Conservation (phyloP, 2,797 vertebrate genomes). For the Brachymystax lenok region DNA sequence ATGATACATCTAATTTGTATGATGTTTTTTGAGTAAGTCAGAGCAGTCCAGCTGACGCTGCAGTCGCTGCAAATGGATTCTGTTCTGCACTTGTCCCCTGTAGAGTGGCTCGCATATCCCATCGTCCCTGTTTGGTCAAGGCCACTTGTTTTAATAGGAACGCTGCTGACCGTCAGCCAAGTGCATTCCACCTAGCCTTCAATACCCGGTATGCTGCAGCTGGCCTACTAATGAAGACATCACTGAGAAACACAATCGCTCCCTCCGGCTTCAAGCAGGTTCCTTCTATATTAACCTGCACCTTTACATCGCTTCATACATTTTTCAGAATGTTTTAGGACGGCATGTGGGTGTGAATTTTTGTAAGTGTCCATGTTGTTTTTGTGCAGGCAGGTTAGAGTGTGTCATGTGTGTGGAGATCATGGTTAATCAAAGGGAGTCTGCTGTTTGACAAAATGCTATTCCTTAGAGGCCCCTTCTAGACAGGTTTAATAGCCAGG, state of each 20-base stretch:
- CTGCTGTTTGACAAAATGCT: conserved; percentile 57
- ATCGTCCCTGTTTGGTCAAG: conserved; percentile 49
- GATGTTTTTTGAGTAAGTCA: neutral
- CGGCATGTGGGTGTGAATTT: conserved; percentile 19
- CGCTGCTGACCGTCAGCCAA: conserved; percentile 36
- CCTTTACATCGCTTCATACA: neutral
- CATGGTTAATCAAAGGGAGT: conserved; percentile 65
- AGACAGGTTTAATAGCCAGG: conserved; percentile 60
- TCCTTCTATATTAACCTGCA: neutral
- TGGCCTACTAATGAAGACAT: conserved; percentile 17
- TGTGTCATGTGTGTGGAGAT: conserved; percentile 33
- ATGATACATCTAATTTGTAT: neutral
- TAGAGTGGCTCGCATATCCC: conserved; percentile 30
- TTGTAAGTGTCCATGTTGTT: neutral
- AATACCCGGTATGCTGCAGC: conserved; percentile 38
- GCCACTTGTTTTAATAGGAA: conserved; percentile 41
- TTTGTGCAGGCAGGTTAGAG: neutral
- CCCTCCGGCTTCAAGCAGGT: neutral
- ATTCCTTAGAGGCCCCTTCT: conserved; percentile 44
- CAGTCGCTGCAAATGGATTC: conserved; percentile 6
- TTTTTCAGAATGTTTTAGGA: conserved; percentile 10
- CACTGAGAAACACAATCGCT: conserved; percentile 18
- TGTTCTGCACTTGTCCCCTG: conserved; percentile 21
- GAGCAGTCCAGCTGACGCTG: neutral
- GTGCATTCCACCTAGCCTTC: conserved; percentile 48